Percentiles rank a stretch among this genome's conserved stretches.
These are phyloP conservation scores for Rhodophaea formosa DNA, from an alignment of 2,888 invertebrate species.

Conservation along the genomic window DNA sequence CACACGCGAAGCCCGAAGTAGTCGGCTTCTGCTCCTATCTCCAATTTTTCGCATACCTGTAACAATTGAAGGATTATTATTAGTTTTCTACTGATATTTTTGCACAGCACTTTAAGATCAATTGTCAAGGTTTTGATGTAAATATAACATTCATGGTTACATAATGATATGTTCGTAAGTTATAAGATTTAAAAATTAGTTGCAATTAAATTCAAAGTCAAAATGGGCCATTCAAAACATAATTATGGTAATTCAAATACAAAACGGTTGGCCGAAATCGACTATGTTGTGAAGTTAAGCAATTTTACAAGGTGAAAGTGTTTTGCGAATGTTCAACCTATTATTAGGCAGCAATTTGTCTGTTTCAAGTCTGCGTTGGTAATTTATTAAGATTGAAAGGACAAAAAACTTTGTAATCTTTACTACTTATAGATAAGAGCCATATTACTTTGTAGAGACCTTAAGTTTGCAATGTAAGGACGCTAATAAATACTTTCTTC, in stretches of 20 bases:
- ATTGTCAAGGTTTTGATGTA: too few species aligned
- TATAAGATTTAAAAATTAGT: neutral
- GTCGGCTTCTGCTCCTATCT: constrained; percentile 91
- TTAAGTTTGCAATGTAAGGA: neutral
- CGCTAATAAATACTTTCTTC: neutral
- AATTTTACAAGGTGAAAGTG: constrained; percentile 29
- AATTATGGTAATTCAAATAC: neutral
- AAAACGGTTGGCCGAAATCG: neutral
- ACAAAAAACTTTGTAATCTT: neutral
- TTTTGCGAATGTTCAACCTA: constrained; percentile 24
- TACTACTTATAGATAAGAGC: neutral
- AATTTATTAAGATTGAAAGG: constrained; percentile 17
- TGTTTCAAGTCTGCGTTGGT: constrained; percentile 4
- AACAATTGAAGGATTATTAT: constrained; percentile 37
- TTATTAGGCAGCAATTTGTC: constrained; percentile 29
- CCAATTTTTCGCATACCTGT: constrained; percentile 91
- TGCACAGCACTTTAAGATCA: too few species aligned
- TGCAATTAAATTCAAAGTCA: neutral
- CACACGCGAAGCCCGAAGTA: constrained; percentile 91
- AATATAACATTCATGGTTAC: neutral
- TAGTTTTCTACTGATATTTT: neutral
- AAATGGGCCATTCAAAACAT: neutral
- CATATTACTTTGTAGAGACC: neutral
- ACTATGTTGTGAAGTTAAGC: neutral
- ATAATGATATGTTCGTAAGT: neutral